Evolutionary conservation across 2,113 vertebrate species (phyloP).

Genomic region (Oenanthe oenanthe): DNA sequence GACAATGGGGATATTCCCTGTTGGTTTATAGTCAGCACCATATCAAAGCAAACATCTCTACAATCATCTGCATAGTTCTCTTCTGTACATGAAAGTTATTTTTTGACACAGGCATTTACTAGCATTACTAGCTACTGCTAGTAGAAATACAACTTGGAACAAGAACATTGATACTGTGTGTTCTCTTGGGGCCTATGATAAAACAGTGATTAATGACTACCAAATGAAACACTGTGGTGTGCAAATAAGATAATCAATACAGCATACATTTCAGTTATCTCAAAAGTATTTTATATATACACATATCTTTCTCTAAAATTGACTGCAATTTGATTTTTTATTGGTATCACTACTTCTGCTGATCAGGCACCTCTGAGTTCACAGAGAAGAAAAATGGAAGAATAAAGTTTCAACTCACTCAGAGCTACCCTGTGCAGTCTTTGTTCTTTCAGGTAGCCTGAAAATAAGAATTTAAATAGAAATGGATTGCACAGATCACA

Average conservation of each 20-base stretch:
- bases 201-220: neutral
- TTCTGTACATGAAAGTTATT: neutral
- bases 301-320: neutral
- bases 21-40: neutral
- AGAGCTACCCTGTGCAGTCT: neutral
- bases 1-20: neutral
- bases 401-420: neutral
- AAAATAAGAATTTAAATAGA: neutral
- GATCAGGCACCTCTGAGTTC: neutral
- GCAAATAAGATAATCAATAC: neutral
- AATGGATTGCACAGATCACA: neutral
- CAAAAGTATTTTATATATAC: neutral
- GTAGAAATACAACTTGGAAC: neutral
- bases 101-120: neutral
- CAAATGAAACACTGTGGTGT: neutral
- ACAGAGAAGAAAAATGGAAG: neutral
- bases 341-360: neutral
- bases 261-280: neutral
- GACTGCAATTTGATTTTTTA: neutral
- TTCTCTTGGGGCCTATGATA: neutral
- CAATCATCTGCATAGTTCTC: neutral
- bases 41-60: neutral
- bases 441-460: neutral
- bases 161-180: neutral
- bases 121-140: neutral